Conservation (phyloP, 2,888 invertebrate species). For the Sphinx pinastri region DNA sequence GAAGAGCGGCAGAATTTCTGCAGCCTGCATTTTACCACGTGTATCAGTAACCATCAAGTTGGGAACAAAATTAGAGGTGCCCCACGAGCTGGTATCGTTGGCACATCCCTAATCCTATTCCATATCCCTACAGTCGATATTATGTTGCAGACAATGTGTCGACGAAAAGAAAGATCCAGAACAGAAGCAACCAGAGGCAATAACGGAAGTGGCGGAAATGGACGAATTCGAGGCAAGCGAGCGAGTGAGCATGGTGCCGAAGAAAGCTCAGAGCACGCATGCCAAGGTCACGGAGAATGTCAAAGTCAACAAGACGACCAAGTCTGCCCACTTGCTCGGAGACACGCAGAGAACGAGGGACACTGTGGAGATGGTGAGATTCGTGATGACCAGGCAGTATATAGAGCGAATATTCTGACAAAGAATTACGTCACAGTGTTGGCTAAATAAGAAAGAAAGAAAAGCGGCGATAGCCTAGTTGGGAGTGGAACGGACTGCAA, state of each 20-base stretch:
- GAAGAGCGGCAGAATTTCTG: too few relatives aligned
- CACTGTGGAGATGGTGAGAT: conserved; percentile 53
- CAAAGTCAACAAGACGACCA: conserved; percentile 65
- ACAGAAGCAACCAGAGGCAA: conserved; percentile 38
- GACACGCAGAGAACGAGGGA: conserved; percentile 48
- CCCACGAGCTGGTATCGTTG: too few relatives aligned
- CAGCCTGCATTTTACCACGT: too few relatives aligned
- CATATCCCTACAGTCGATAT: background rate
- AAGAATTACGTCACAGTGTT: too few relatives aligned
- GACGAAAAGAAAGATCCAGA: conserved; percentile 40
- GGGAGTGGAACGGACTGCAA: too few relatives aligned
- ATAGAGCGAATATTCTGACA: background rate
- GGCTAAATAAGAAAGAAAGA: too few relatives aligned
- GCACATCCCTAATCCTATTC: too few relatives aligned
- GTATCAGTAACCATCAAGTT: too few relatives aligned
- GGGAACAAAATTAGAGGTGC: too few relatives aligned
- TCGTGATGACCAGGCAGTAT: background rate
- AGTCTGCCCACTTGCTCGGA: conserved; percentile 72
- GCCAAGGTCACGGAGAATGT: conserved; percentile 51
- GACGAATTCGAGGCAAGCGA: conserved; percentile 48
- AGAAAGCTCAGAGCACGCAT: conserved; percentile 73
- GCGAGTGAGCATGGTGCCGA: conserved; percentile 58
- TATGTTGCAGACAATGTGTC: conserved; percentile 46
- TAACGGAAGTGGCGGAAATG: conserved; percentile 40
- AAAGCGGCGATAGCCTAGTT: too few relatives aligned